phyloP scores from a whole-genome alignment of 2,113 vertebrate species.

The Piliocolobus tephrosceles region DNA sequence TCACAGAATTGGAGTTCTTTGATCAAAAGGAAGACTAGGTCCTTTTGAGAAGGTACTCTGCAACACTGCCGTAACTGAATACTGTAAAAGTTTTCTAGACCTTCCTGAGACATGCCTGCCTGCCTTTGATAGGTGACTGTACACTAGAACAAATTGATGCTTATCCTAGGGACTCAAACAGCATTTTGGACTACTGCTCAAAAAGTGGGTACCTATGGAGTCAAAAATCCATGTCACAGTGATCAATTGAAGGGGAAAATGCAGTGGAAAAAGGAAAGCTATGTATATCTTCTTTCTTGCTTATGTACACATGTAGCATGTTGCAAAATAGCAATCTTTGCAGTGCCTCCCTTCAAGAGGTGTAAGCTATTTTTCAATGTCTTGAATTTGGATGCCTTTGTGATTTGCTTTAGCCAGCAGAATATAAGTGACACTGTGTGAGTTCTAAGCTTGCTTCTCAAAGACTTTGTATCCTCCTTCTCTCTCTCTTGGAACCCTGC shows the following conservation, averaged over 20 bases:
- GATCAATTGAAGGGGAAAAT: neutral
- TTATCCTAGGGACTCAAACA: neutral
- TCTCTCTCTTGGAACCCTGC: neutral
- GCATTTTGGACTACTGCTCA: neutral
- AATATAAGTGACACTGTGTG: neutral
- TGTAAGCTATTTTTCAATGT: neutral
- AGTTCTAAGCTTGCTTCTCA: neutral
- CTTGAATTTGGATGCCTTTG: neutral
- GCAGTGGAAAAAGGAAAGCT: neutral
- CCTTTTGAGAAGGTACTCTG: neutral
- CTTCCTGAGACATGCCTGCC: neutral
- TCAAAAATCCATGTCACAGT: neutral
- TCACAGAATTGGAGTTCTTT: neutral
- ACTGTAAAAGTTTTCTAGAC: neutral
- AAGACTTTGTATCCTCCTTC: constrained; percentile 23
- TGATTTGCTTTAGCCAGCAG: neutral
- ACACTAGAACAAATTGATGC: neutral
- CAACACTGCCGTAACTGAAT: neutral
- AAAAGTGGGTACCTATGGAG: neutral
- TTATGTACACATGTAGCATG: neutral
- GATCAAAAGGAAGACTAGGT: neutral
- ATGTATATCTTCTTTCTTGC: neutral
- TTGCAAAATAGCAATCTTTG: neutral
- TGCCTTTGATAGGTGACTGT: neutral
- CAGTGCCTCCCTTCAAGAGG: neutral